These are phyloP conservation scores for Ceratosolen solmsi DNA, from an alignment of 1,140 invertebrate genomes.

Conservation along the genomic window DNA sequence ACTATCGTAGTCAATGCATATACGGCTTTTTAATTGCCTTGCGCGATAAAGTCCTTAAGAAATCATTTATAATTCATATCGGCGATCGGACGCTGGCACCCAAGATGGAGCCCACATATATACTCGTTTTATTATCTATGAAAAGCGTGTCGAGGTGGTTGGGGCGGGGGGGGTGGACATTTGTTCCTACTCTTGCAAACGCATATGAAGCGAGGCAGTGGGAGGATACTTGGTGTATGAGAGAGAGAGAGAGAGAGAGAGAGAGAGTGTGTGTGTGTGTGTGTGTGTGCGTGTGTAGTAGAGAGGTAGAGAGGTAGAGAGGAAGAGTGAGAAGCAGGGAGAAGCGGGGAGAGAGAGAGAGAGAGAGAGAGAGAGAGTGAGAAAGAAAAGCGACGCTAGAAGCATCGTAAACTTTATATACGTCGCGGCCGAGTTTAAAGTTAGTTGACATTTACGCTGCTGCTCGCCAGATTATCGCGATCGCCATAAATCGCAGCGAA, in stretches of 20 bases:
- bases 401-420: constrained; percentile 42
- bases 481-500: constrained; percentile 42
- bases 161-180: too few relatives aligned
- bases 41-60: constrained; percentile 47
- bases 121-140: constrained; percentile 44
- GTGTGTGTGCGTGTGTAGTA: neutral
- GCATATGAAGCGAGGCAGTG: neutral
- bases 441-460: constrained; percentile 41
- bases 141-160: constrained; percentile 19
- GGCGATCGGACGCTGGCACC: constrained; percentile 13
- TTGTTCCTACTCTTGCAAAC: neutral
- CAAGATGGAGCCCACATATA: constrained; percentile 12
- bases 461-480: constrained; percentile 34
- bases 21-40: constrained; percentile 45
- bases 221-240: too few relatives aligned
- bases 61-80: constrained; percentile 52
- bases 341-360: too few relatives aligned
- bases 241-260: neutral
- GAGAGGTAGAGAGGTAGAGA: neutral
- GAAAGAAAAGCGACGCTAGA: neutral
- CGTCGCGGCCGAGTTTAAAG: constrained; percentile 37
- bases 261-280: neutral
- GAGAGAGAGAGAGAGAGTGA: too few relatives aligned
- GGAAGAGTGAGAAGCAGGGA: too few relatives aligned
- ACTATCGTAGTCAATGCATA: neutral